Conservation (phyloP, 1,140 invertebrate genomes). For the Macrobrachium nipponense region DNA sequence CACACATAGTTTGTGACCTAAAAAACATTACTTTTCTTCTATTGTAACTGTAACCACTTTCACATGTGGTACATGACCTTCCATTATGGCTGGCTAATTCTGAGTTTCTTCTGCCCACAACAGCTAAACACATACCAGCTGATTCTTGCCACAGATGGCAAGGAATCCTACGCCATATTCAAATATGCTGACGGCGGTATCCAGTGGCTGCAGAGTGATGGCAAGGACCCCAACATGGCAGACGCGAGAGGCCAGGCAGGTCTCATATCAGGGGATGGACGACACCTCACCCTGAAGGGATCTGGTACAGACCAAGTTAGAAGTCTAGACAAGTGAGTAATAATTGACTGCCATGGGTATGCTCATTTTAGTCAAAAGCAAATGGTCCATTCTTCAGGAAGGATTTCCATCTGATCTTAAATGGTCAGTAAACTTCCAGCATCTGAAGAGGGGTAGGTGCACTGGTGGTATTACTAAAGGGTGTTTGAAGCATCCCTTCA, state of each 20-base stretch:
- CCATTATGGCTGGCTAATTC: too few relatives aligned
- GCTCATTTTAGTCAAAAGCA: too few relatives aligned
- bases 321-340: conserved; percentile 78
- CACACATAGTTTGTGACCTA: too few relatives aligned
- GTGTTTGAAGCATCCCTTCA: too few relatives aligned
- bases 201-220: conserved; percentile 86
- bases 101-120: neutral
- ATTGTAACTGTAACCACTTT: too few relatives aligned
- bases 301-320: conserved; percentile 89
- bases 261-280: conserved; percentile 85
- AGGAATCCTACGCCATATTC: conserved; percentile 84
- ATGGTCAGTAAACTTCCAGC: too few relatives aligned
- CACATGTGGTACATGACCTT: too few relatives aligned
- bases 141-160: conserved; percentile 84
- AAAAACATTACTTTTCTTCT: too few relatives aligned
- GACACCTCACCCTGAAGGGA: conserved; percentile 78
- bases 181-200: conserved; percentile 89
- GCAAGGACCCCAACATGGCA: conserved; percentile 75
- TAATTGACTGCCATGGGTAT: neutral
- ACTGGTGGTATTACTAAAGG: too few relatives aligned
- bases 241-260: conserved; percentile 91
- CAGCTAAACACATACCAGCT: conserved; percentile 85
- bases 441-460: too few relatives aligned
- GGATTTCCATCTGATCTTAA: too few relatives aligned
- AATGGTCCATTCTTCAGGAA: too few relatives aligned